phyloP scores from a whole-genome alignment of 2,113 vertebrate genomes.

The Climacteris rufus region DNA sequence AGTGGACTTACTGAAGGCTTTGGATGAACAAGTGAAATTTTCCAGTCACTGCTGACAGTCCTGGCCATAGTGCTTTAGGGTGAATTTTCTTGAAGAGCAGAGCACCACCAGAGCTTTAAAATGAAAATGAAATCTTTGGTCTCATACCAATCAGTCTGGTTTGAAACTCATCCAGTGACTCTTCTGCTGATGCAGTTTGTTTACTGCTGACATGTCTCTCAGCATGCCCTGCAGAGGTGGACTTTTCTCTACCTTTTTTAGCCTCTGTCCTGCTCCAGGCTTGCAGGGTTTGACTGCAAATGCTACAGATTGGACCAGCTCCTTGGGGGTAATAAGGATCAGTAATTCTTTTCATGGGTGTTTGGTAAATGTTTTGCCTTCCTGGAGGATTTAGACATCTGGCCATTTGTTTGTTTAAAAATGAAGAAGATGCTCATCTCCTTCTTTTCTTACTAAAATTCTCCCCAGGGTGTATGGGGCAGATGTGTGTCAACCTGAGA shows the following conservation, averaged over 20 bases:
- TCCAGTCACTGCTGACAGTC: not conserved
- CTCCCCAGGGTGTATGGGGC: not conserved
- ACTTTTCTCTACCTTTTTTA: not conserved
- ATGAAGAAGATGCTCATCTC: not conserved
- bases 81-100: not conserved
- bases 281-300: not conserved
- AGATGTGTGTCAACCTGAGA: not conserved
- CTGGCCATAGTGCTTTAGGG: not conserved
- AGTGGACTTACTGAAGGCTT: not conserved
- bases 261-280: not conserved
- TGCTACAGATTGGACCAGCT: not conserved
- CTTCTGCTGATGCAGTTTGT: not conserved
- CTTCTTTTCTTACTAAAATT: not conserved
- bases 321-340: accelerated
- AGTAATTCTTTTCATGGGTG: not conserved
- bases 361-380: not conserved
- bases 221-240: not conserved
- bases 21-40: not conserved
- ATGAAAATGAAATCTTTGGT: not conserved
- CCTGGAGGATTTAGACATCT: not conserved
- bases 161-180: not conserved
- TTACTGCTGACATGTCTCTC: not conserved
- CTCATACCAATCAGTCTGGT: not conserved
- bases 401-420: not conserved
- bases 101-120: not conserved